These are phyloP conservation scores for Ammodytes dubius DNA, from an alignment of 2,113 vertebrate genomes.

Conservation along the genomic window DNA sequence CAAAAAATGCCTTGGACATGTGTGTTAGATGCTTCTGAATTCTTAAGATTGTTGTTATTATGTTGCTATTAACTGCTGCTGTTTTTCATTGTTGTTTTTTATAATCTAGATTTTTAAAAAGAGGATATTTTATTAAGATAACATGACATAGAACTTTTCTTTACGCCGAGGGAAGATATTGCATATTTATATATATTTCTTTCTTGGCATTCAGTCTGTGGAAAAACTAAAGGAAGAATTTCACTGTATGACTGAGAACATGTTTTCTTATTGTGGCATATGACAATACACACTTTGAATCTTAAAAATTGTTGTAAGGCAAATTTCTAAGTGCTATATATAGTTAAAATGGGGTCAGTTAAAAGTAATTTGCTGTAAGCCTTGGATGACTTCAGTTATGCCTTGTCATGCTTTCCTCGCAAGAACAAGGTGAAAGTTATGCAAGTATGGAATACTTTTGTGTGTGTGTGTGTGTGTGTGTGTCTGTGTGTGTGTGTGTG, in stretches of 20 bases:
- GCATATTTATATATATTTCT: neutral
- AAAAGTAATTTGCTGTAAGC: conserved; percentile 6
- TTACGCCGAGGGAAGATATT: neutral
- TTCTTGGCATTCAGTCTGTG: too few relatives aligned
- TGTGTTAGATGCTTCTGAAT: neutral
- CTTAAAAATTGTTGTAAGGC: too few relatives aligned
- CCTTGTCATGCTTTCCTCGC: conserved; percentile 42
- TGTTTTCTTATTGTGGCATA: too few relatives aligned
- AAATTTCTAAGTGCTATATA: too few relatives aligned
- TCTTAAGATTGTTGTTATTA: neutral
- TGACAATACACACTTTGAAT: too few relatives aligned
- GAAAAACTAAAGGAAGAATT: too few relatives aligned
- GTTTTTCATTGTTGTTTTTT: neutral
- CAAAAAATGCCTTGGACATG: too few relatives aligned
- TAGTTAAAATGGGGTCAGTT: conserved; percentile 5
- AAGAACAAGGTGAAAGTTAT: conserved; percentile 22
- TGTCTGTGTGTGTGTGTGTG: too few relatives aligned
- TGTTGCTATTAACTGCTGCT: neutral
- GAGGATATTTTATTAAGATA: too few relatives aligned
- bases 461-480: too few relatives aligned
- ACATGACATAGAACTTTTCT: too few relatives aligned
- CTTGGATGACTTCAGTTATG: conserved; percentile 43
- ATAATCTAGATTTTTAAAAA: neutral
- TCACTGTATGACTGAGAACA: too few relatives aligned
- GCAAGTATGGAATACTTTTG: neutral